Evolutionary conservation across 2,888 invertebrate genomes (phyloP).

Genomic region (Cheilosia soror): DNA sequence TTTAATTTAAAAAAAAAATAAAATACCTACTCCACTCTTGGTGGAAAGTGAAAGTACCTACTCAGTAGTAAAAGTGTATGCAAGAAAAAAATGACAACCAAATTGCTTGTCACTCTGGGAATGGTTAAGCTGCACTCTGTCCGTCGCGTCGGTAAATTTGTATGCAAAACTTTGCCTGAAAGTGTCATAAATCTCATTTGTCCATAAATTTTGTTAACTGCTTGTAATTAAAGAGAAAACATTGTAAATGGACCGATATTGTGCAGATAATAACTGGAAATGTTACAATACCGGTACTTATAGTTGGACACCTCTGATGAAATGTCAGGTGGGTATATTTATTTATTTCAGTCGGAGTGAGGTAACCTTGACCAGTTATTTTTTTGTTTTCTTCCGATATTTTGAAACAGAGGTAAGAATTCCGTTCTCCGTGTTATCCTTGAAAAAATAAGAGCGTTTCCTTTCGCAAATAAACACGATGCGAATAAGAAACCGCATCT

Average conservation of each 20-base stretch:
- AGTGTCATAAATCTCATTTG: conserved; percentile 15
- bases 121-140: background rate
- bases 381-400: background rate
- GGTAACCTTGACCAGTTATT: background rate
- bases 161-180: conserved; percentile 1
- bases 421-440: background rate
- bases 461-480: background rate
- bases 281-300: background rate
- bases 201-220: conserved; percentile 15
- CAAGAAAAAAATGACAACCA: conserved; percentile 27
- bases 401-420: background rate
- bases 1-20: conserved; percentile 6
- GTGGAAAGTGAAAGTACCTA: conserved; percentile 47
- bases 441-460: background rate
- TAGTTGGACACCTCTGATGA: background rate
- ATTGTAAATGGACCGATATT: conserved; percentile 1
- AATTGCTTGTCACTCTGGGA: conserved; percentile 28
- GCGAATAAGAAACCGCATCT: too few relatives aligned
- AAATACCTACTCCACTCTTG: background rate
- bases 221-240: conserved; percentile 16
- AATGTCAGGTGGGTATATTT: background rate
- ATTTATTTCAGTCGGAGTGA: background rate
- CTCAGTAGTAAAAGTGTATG: conserved; percentile 5
- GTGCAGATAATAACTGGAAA: background rate
- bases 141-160: conserved; percentile 11